Percentiles rank a stretch among this genome's conserved stretches.
These are phyloP conservation scores for Antechinus flavipes DNA, from an alignment of 2,113 vertebrate species.

Conservation along the genomic window DNA sequence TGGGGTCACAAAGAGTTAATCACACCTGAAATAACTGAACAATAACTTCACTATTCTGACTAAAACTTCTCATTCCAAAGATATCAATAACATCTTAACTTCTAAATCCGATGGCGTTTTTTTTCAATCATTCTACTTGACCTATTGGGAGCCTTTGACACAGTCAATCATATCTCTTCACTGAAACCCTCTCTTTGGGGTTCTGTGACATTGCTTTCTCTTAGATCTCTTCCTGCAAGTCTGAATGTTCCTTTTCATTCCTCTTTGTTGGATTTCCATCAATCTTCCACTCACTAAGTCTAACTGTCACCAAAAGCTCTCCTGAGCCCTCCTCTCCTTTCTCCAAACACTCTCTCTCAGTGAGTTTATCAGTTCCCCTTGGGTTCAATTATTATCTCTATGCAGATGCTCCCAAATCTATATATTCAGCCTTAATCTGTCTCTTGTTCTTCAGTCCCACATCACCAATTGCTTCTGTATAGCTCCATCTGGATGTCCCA, in stretches of 20 bases:
- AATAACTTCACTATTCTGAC: not conserved
- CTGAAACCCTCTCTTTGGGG: not conserved
- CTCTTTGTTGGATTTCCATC: not conserved
- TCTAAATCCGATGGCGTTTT: not conserved
- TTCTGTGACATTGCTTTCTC: not conserved
- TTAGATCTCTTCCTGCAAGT: not conserved
- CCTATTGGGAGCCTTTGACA: not conserved
- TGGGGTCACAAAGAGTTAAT: too few species aligned
- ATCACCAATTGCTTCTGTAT: not conserved
- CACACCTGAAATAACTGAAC: too few species aligned
- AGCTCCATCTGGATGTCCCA: not conserved
- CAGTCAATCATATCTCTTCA: not conserved
- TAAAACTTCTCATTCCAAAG: not conserved
- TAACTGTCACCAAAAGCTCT: not conserved
- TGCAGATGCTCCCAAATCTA: not conserved
- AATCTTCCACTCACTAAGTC: not conserved
- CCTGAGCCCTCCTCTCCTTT: not conserved
- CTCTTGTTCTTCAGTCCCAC: not conserved
- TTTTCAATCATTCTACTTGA: not conserved
- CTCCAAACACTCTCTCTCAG: not conserved
- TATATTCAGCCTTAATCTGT: not conserved
- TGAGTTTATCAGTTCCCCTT: not conserved
- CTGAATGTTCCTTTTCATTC: not conserved
- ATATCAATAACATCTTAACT: not conserved
- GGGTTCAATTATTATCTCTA: not conserved